Evolutionary conservation across 2,888 invertebrate genomes (phyloP).

Genomic region (Hylaea fasciaria): DNA sequence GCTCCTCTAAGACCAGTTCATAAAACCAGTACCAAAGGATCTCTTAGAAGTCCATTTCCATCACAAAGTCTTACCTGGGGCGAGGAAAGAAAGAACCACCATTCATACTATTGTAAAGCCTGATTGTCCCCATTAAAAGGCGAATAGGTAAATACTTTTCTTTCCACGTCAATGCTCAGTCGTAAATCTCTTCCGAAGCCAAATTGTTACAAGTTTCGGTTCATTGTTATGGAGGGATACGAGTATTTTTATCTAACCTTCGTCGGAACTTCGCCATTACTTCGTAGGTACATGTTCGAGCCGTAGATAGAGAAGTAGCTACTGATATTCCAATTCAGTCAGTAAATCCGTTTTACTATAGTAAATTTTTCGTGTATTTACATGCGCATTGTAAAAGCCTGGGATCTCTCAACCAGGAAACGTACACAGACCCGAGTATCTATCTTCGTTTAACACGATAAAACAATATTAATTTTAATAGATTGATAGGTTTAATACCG

Average conservation of each 20-base stretch:
- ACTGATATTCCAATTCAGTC: no score
- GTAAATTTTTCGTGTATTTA: no score
- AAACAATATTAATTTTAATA: no score
- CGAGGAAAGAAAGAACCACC: constrained; percentile 49
- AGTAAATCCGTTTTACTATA: no score
- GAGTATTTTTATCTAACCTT: constrained; percentile 26
- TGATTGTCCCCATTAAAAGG: constrained; percentile 46
- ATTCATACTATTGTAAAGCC: constrained; percentile 49
- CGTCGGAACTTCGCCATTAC: constrained; percentile 32
- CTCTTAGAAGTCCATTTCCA: constrained; percentile 71
- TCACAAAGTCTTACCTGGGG: constrained; percentile 72
- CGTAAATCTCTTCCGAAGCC: constrained; percentile 28
- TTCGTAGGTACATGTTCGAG: background rate
- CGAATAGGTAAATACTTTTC: constrained; percentile 32
- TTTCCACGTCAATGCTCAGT: constrained; percentile 28
- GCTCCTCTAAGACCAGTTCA: constrained; percentile 69
- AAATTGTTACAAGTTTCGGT: constrained; percentile 34
- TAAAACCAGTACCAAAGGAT: constrained; percentile 64
- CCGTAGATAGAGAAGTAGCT: no score
- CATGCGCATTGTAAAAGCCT: no score
- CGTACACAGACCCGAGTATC: no score
- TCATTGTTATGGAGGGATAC: constrained; percentile 27
- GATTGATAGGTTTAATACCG: no score
- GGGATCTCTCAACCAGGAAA: no score
- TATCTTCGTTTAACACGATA: no score